These are phyloP conservation scores for Aproaerema taeniolella DNA, from an alignment of 2,888 invertebrate genomes.

Conservation along the genomic window DNA sequence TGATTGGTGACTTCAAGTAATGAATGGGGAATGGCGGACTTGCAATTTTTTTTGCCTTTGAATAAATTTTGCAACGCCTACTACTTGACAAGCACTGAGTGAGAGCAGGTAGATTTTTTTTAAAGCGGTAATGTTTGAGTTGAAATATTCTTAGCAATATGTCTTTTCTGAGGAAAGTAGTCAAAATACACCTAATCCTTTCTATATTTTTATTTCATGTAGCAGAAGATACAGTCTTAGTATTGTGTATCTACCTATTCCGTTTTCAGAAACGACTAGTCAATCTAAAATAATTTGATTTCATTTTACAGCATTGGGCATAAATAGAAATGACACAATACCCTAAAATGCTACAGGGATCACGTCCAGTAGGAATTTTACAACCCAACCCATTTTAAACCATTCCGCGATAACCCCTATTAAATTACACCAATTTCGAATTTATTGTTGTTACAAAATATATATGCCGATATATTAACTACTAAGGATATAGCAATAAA, in stretches of 20 bases:
- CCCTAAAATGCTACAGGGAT: neutral
- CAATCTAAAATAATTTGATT: no score
- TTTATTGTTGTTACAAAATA: conserved; percentile 54
- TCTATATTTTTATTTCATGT: no score
- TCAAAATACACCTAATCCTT: no score
- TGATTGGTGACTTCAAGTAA: conserved; percentile 34
- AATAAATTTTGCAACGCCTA: conserved; percentile 1
- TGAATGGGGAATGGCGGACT: conserved; percentile 17
- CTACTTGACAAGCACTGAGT: neutral
- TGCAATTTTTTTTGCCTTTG: neutral
- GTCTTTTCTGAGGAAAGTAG: no score
- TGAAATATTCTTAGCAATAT: no score
- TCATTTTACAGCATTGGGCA: no score
- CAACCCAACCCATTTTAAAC: conserved; percentile 43
- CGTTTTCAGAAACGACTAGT: no score
- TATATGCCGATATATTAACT: conserved; percentile 57
- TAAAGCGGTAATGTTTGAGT: no score
- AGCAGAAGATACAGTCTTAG: no score
- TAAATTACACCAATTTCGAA: conserved; percentile 52
- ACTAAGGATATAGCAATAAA: conserved; percentile 42
- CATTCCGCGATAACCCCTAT: conserved; percentile 62
- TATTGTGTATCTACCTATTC: no score
- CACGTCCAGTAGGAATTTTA: no score
- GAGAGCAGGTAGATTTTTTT: neutral
- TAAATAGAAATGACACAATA: no score